Evolutionary conservation across 2,797 vertebrate species (phyloP), one percentile per base, ranked within the genome.

Genomic region (Melanotaenia maccullochi): DNA sequence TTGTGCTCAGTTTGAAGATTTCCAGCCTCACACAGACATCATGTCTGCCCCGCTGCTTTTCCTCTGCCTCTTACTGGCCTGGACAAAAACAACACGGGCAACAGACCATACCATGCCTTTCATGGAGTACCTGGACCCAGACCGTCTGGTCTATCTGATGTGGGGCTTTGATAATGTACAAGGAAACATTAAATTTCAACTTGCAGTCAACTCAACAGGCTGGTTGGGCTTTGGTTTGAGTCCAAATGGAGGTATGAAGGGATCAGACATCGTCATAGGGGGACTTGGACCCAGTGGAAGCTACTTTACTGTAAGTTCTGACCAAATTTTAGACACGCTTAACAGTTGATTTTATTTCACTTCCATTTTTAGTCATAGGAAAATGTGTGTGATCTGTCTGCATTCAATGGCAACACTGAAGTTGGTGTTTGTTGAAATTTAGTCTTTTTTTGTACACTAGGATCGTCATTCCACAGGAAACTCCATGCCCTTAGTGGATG

Each of bases 171-270:
- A 95, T 4, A 3, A 79, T 18, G 9, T 83, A 1, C 32, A 79
- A 44, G 89, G 93, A 57, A 47, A 87, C 49, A 93, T 96, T 25
- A 90, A 68, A 1, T 92, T 96, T 54, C 90, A 94, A 51, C 78
- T 96, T 60, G 81, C 82, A 1, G 88, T 95, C 65, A 93, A 65
- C 67, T 93, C 93, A 35, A 85, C 86, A 5, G 95, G 93, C 40
- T 96, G 95, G 94, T 83, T 96, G 49, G 87, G 93, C 63, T 88
- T 96, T 59, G 96, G 95, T 18, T 83, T 96, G 59, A 96, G 91
- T 58, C 73, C 86, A 16, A 83, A 82, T 0, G 90, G 93, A 79
- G 83, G 79, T 33, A 94, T 94, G 85, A 22, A 42, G 0, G 94
- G 91, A 18, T 84, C 93, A 1, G 96, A 96, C 59, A 89, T 95